A percentile compares a stretch with the other conserved stretches of the same genome.
phyloP scores from a whole-genome alignment of 2,113 vertebrate species.

The Catagonus wagneri region DNA sequence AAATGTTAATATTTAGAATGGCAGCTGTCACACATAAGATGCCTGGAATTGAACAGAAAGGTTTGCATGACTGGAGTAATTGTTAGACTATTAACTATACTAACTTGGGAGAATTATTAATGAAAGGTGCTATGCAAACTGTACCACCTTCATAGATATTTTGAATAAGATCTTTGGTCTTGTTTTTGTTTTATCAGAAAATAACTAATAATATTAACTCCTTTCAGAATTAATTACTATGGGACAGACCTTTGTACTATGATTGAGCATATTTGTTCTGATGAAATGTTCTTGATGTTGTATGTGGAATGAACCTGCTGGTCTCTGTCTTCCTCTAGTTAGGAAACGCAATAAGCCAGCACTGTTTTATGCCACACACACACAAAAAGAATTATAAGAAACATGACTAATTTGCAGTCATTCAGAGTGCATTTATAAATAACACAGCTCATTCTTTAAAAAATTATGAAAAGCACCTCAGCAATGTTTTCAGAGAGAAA shows the following conservation, averaged over 20 bases:
- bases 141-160: not conserved
- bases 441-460: not conserved
- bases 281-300: not conserved
- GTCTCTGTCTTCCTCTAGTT: not conserved
- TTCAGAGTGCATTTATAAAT: not conserved
- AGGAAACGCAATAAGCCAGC: not conserved
- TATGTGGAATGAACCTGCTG: not conserved
- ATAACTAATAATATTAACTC: not conserved
- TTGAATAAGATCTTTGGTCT: not conserved
- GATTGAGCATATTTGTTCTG: not conserved
- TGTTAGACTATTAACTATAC: not conserved
- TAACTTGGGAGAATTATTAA: not conserved
- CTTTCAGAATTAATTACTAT: constrained; percentile 21
- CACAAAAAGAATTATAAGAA: not conserved
- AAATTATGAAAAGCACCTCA: not conserved
- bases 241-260: not conserved
- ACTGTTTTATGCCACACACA: not conserved
- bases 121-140: not conserved
- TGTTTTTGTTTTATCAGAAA: not conserved
- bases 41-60: not conserved
- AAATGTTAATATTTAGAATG: not conserved
- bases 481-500: not conserved
- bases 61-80: not conserved
- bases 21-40: not conserved
- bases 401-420: not conserved